Percentiles rank a stretch among this genome's conserved stretches.
Evolutionary conservation across 2,888 invertebrate genomes (phyloP).

Genomic region (Sinhomidia bicolor): DNA sequence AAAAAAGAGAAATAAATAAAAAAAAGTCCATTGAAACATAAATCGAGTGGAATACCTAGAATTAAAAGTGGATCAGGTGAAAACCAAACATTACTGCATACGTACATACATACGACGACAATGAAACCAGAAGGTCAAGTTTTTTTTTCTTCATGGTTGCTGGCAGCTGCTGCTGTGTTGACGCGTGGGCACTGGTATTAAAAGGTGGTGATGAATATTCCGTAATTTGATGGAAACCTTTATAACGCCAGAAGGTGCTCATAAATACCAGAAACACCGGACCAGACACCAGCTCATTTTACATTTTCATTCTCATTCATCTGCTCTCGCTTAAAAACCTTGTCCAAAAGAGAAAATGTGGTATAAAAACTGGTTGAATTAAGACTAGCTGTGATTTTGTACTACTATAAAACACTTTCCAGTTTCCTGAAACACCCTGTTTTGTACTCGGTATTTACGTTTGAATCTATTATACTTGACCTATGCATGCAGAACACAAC

Average conservation of each 20-base stretch:
- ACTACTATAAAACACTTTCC: constrained; percentile 51
- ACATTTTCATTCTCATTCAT: neutral
- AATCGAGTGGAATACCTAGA: constrained; percentile 64
- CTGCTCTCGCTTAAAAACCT: neutral
- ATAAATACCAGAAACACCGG: constrained; percentile 28
- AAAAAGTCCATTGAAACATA: constrained; percentile 62
- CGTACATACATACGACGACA: too few species aligned
- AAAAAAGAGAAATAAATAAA: constrained; percentile 67
- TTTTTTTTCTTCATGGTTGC: too few species aligned
- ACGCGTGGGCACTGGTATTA: constrained; percentile 70
- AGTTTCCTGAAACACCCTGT: constrained; percentile 61
- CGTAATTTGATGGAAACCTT: constrained; percentile 64
- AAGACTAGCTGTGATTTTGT: constrained; percentile 37
- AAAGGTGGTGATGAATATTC: constrained; percentile 72
- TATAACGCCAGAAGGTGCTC: constrained; percentile 53
- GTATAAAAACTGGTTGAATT: neutral
- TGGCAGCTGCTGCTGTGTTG: too few species aligned
- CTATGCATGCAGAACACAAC: neutral
- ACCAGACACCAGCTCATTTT: constrained; percentile 2
- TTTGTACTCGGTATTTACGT: neutral
- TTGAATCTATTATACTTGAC: neutral
- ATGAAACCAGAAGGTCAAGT: constrained; percentile 21
- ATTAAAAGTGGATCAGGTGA: constrained; percentile 69
- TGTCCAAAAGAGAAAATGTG: neutral
- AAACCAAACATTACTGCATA: constrained; percentile 25